Evolutionary conservation across 1,140 invertebrate species (phyloP), one percentile per base, ranked within the genome.

Genomic region (Eumeta japonica): DNA sequence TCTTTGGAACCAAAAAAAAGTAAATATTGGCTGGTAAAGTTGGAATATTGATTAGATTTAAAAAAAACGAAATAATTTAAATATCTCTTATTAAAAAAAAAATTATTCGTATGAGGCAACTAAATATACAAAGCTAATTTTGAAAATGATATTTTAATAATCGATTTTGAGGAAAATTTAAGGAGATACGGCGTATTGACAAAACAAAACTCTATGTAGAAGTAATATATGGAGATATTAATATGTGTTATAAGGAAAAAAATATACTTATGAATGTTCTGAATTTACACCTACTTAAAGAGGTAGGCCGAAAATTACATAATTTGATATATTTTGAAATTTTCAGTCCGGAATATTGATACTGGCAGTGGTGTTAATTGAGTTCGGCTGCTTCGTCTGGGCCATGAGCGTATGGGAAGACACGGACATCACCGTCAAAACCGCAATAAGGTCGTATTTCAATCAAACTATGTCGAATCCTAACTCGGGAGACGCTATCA

Each of bases 391-490:
- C 37, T 78, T 78, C 32, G 70, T 81, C 28, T 81, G 78, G 78
- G 67, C 77, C 0, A 61, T 81, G 49, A 67, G 80, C 1, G 71
- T 74, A 14, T 76, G 78, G 61, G 74, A 80, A 44, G 70, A 73
- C 48, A 58, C 78, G 13, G 75, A 77, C 17, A 54, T 64, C 2
- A 48, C 76, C 24, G 58, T 77, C 3, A 62, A 63, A 19, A 56
- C 55, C 3, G 58, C 64, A 17, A 62, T 78, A 33, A 59, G 64
- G 5, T 42, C 58, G 2, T 72, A 67, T 12, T 74, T 80, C 31
- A 42, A 55, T 13, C 37, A 52, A 2, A 45, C 58, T 10, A 55
- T 50, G 1, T 50, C 50, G 10, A 55, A 71, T 2, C 45, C 59
- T 3, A 62, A 43, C 13, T 51, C 53, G 5, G 27, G 46, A 1